Evolutionary conservation across 2,113 vertebrate genomes (phyloP).

Genomic region (Leucoraja erinaceus): DNA sequence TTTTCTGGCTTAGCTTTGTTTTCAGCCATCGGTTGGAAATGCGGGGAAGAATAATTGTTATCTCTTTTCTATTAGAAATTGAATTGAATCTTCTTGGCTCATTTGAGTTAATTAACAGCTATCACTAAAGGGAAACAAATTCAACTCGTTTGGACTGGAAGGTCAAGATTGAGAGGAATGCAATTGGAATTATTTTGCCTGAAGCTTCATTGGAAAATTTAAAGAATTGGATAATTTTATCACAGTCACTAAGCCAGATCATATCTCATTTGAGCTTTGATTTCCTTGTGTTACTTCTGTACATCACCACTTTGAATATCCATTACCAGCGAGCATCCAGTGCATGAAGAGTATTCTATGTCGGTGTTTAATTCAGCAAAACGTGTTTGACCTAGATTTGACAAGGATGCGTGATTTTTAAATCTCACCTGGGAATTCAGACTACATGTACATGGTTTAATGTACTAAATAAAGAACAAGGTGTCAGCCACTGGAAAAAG

Average conservation of each 20-base stretch:
- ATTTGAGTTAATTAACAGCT: constrained; percentile 28
- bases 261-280: constrained; percentile 9
- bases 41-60: background rate
- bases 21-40: background rate
- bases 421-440: constrained; percentile 28
- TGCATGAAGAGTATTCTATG: constrained; percentile 11
- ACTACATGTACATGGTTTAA: background rate
- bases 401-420: constrained; percentile 31
- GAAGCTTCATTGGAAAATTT: background rate
- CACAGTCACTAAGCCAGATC: background rate
- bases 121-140: background rate
- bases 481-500: constrained; percentile 7
- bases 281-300: background rate
- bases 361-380: constrained; percentile 33
- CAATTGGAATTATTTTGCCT: background rate
- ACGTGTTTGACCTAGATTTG: constrained; percentile 36
- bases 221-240: background rate
- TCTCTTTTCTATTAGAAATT: background rate
- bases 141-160: background rate
- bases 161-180: background rate
- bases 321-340: background rate
- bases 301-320: background rate
- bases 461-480: constrained; percentile 35
- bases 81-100: background rate
- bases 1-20: background rate